Evolutionary conservation across 1,140 invertebrate species (phyloP).

Genomic region (Ptiloglossa arizonensis): DNA sequence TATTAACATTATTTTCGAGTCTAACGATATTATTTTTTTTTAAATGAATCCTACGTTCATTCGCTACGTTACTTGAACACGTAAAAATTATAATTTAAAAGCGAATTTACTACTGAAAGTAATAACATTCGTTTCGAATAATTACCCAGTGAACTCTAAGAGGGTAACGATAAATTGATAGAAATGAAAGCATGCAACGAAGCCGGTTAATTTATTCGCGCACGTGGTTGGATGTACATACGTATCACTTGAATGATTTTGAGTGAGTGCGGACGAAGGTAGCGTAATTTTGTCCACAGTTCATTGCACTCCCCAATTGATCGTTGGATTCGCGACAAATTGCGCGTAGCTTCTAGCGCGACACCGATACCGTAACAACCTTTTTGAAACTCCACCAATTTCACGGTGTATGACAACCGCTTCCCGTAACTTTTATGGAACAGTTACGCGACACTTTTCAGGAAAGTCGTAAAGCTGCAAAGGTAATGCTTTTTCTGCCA

Average conservation of each 20-base stretch:
- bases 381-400: conserved; percentile 56
- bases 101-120: too few species aligned
- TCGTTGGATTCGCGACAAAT: conserved; percentile 43
- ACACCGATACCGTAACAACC: conserved; percentile 44
- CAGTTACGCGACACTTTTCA: conserved; percentile 60
- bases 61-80: too few species aligned
- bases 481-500: conserved; percentile 50
- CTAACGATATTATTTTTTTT: too few species aligned
- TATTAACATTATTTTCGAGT: too few species aligned
- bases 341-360: conserved; percentile 28
- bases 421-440: conserved; percentile 64
- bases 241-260: background rate
- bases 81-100: too few species aligned
- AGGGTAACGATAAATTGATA: too few species aligned
- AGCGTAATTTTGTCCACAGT: conserved; percentile 35
- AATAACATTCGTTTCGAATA: too few species aligned
- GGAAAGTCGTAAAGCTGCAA: conserved; percentile 60
- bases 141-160: too few species aligned
- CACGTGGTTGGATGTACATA: background rate
- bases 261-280: background rate
- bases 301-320: conserved; percentile 38
- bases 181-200: too few species aligned
- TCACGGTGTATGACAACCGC: conserved; percentile 62
- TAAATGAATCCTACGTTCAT: too few species aligned
- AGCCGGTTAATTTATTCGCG: background rate